Evolutionary conservation across 2,113 vertebrate genomes (phyloP).

Genomic region (Cromileptes altivelis): DNA sequence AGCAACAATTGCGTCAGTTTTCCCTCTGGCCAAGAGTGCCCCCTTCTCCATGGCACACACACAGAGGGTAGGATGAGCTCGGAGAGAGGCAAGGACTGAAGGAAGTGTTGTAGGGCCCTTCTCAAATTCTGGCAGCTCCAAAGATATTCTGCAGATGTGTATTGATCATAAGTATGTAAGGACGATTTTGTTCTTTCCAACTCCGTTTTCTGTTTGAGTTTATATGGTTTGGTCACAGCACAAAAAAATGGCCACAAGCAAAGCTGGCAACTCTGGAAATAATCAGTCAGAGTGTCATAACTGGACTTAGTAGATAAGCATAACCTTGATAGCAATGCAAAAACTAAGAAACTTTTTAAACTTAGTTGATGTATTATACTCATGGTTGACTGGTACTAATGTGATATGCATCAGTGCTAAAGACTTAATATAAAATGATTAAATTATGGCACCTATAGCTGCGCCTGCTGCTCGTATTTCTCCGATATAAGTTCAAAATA

Average conservation of each 20-base stretch:
- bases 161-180: constrained; percentile 13
- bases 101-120: not conserved
- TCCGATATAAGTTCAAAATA: not conserved
- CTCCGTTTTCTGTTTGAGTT: not conserved
- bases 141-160: constrained; percentile 29
- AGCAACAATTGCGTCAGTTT: constrained; percentile 62
- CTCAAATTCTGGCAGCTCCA: constrained; percentile 23
- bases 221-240: constrained; percentile 2
- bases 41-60: constrained; percentile 36
- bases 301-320: constrained; percentile 18
- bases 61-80: constrained; percentile 21
- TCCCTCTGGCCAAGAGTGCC: constrained; percentile 57
- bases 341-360: not conserved
- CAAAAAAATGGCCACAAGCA: not conserved
- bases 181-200: not conserved
- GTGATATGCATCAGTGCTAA: not conserved
- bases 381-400: not conserved
- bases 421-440: constrained; percentile 21
- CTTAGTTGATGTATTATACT: not conserved
- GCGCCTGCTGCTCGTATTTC: not conserved
- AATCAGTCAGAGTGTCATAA: not conserved
- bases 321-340: not conserved
- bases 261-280: not conserved
- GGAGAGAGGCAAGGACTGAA: not conserved
- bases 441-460: not conserved